A percentile compares a stretch with the other conserved stretches of the same genome.
phyloP scores from a whole-genome alignment of 1,140 invertebrate genomes.

The Drosophila elegans region DNA sequence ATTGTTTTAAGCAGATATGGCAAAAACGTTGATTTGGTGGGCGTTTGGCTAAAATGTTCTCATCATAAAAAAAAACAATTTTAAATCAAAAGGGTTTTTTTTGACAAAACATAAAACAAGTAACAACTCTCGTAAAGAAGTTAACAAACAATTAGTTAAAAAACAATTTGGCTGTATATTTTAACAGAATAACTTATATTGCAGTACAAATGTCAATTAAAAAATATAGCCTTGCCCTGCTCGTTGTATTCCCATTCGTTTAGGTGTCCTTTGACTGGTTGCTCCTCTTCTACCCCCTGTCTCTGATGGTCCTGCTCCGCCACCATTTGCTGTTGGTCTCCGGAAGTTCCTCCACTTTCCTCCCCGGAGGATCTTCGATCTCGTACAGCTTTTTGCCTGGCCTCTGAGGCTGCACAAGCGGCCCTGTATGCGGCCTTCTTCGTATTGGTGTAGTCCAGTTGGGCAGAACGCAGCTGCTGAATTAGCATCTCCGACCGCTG shows the following conservation, averaged over 20 bases:
- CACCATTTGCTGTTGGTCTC: not conserved
- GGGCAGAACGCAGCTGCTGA: conserved; percentile 86
- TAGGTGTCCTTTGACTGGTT: not conserved
- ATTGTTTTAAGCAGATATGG: too few species aligned
- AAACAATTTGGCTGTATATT: not conserved
- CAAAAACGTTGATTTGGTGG: too few species aligned
- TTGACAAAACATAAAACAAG: too few species aligned
- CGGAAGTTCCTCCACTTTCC: not conserved
- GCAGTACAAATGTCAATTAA: not conserved
- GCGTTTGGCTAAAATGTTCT: too few species aligned
- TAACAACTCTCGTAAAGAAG: too few species aligned
- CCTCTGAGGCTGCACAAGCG: conserved; percentile 87
- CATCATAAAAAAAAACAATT: too few species aligned
- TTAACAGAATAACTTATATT: conserved; percentile 3
- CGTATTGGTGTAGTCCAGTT: conserved; percentile 87
- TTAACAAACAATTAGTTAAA: too few species aligned
- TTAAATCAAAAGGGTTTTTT: too few species aligned
- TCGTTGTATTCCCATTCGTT: conserved; percentile 10
- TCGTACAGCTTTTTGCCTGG: conserved; percentile 63
- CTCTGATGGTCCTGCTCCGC: not conserved
- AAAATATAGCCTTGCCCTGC: conserved; percentile 28
- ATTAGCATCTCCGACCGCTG: conserved; percentile 86
- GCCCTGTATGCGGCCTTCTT: conserved; percentile 88
- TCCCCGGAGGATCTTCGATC: conserved; percentile 9
- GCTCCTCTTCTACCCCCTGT: not conserved